Evolutionary conservation across 2,888 invertebrate species (phyloP).

Genomic region (Zygogramma bicolorata): DNA sequence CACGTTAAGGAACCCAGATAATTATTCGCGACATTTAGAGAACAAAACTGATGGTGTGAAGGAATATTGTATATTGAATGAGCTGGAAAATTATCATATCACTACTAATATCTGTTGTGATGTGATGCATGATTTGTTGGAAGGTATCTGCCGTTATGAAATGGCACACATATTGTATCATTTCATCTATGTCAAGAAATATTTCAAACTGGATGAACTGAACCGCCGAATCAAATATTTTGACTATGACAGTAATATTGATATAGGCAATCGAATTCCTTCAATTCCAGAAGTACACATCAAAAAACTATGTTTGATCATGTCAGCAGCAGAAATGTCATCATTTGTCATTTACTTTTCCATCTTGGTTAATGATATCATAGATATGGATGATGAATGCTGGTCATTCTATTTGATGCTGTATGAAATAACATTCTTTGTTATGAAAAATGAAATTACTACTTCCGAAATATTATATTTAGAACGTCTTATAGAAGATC

Average conservation of each 20-base stretch:
- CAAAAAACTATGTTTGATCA: not conserved
- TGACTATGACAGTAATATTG: not conserved
- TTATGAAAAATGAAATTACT: not conserved
- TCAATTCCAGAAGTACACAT: not conserved
- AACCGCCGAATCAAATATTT: not conserved
- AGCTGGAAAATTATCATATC: not conserved
- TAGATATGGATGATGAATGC: not conserved
- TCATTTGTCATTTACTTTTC: not conserved
- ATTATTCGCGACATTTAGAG: not conserved
- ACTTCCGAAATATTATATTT: not conserved
- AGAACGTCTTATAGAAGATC: not conserved
- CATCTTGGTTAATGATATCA: not conserved
- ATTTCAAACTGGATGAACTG: not conserved
- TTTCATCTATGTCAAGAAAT: not conserved
- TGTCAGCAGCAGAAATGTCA: not conserved
- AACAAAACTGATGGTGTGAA: not conserved
- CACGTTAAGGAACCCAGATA: not conserved
- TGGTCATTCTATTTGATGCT: not conserved
- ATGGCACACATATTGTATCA: not conserved
- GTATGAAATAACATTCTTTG: not conserved
- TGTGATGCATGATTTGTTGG: conserved; percentile 3
- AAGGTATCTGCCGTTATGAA: not conserved
- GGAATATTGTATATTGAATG: not conserved
- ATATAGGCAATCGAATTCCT: not conserved
- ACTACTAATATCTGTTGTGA: not conserved